Conservation (phyloP, 30 jellyfish, hydroid and myxozoan species). For the Hydractinia echinata region DNA sequence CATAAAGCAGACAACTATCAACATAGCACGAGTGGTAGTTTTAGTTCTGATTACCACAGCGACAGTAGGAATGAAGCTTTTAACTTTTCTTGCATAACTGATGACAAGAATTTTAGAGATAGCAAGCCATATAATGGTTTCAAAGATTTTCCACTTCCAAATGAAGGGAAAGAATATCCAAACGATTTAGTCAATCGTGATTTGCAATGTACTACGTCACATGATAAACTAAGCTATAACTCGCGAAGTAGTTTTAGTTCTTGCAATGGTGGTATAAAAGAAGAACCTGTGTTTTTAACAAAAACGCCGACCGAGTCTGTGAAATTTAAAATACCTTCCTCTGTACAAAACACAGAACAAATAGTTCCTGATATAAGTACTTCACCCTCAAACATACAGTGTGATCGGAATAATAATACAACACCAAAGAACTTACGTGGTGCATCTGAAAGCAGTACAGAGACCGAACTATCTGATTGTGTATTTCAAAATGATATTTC, state of each 20-base stretch:
- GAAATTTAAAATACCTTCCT: constrained; percentile 23
- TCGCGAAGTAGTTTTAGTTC: neutral
- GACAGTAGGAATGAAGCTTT: neutral
- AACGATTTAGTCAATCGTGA: neutral
- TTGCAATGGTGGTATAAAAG: neutral
- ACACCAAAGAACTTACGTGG: constrained; percentile 11
- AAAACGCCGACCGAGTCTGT: neutral
- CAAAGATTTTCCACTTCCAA: constrained; percentile 14
- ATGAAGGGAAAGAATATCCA: constrained; percentile 33
- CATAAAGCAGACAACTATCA: constrained; percentile 1
- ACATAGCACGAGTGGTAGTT: neutral
- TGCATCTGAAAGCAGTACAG: constrained; percentile 35
- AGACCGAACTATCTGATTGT: constrained; percentile 35
- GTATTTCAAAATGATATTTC: constrained; percentile 66
- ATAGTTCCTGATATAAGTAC: constrained; percentile 40
- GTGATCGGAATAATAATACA: constrained; percentile 26
- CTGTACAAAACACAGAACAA: constrained; percentile 37
- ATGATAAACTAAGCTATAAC: neutral
- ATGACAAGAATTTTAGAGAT: neutral
- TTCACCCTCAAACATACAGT: constrained; percentile 29
- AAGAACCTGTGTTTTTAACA: neutral
- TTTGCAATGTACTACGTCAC: neutral
- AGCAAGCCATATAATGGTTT: neutral
- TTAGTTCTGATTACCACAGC: neutral
- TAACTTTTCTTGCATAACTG: neutral